phyloP scores from a whole-genome alignment of 2,113 vertebrate genomes.

The Megaceryle maxima region DNA sequence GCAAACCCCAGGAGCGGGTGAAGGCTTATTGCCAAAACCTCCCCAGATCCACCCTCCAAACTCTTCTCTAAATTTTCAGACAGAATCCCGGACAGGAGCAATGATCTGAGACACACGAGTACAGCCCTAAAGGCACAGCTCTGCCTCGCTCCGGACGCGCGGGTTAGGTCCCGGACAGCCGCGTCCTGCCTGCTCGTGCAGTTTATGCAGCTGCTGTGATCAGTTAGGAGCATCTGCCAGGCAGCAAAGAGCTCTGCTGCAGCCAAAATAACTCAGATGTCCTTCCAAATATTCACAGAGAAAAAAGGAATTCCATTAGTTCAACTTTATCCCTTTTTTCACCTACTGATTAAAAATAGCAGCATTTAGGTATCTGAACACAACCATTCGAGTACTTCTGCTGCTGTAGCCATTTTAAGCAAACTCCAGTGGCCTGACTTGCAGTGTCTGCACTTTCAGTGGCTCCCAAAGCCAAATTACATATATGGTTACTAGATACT shows the following conservation, averaged over 20 bases:
- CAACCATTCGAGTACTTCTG: background rate
- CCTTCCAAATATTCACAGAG: conserved; percentile 31
- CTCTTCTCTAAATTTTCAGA: background rate
- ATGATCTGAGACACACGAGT: background rate
- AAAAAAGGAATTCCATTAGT: background rate
- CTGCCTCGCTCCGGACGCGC: background rate
- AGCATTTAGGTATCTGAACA: background rate
- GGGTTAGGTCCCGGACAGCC: background rate
- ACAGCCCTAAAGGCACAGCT: background rate
- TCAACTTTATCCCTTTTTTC: background rate
- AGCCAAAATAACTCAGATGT: conserved; percentile 23
- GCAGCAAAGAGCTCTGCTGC: background rate
- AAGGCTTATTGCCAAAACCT: background rate
- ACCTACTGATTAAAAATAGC: background rate
- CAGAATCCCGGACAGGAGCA: background rate
- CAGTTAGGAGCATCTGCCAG: background rate
- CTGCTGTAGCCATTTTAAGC: conserved; percentile 39
- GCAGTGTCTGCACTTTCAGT: conserved; percentile 3
- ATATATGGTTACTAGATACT: background rate
- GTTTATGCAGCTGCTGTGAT: background rate
- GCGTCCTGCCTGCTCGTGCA: background rate
- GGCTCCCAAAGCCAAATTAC: background rate
- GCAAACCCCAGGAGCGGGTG: background rate
- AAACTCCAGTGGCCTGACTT: conserved; percentile 39
- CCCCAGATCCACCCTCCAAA: background rate